Evolutionary conservation across 2,113 vertebrate genomes (phyloP).

Genomic region (Petrocephalus zakoni): DNA sequence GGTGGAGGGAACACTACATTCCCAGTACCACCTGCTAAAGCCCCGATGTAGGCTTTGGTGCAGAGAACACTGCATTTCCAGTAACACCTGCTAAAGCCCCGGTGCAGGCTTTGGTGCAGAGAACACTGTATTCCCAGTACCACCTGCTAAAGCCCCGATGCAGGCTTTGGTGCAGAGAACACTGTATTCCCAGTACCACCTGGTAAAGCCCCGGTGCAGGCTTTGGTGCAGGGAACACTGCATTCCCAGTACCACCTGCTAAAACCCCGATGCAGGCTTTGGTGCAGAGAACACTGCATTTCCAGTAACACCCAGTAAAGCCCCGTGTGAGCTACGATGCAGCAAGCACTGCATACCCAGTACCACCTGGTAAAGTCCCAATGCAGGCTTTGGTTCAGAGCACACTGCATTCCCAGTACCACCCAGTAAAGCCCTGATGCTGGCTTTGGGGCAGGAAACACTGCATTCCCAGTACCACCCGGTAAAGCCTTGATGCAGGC

Average conservation of each 20-base stretch:
- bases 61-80: background rate
- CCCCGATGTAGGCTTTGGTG: background rate
- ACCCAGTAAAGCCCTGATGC: background rate
- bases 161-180: background rate
- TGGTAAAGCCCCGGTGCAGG: background rate
- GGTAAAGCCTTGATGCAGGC: too few species aligned
- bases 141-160: background rate
- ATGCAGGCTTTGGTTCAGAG: too few species aligned
- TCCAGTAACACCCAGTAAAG: background rate
- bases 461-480: background rate
- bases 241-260: background rate
- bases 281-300: background rate
- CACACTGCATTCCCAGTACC: too few species aligned
- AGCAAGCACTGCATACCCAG: background rate
- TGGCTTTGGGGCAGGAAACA: background rate
- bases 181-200: background rate
- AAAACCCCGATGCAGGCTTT: background rate
- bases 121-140: background rate
- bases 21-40: background rate
- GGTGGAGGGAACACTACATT: background rate
- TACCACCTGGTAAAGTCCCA: too few species aligned
- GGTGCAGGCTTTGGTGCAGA: background rate
- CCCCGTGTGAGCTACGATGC: background rate
- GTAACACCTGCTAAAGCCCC: background rate
- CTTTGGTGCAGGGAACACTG: background rate